phyloP scores from a whole-genome alignment of 2,113 vertebrate genomes.

The Bothrops jararaca region DNA sequence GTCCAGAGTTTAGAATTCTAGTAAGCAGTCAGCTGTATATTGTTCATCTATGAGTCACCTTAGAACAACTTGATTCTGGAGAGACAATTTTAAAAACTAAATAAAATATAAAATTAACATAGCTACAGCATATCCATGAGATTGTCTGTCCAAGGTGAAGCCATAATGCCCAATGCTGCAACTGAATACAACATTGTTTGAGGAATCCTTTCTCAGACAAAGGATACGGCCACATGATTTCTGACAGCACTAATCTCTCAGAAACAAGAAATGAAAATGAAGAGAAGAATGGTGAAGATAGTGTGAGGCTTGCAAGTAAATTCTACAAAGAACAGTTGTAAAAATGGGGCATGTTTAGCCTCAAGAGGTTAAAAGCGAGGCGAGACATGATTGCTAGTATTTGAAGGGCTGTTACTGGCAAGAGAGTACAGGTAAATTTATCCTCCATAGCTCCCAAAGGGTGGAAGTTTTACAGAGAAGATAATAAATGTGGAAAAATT shows the following conservation, averaged over 20 bases:
- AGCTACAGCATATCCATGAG: background rate
- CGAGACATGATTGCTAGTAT: background rate
- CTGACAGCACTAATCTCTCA: background rate
- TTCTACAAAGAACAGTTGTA: background rate
- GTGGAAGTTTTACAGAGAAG: background rate
- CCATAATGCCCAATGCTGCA: background rate
- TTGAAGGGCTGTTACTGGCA: background rate
- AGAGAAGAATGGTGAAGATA: background rate
- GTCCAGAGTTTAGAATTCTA: background rate
- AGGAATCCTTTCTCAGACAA: background rate
- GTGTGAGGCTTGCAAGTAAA: background rate
- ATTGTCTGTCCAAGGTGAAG: background rate
- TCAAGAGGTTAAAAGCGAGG: background rate
- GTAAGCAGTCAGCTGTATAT: background rate
- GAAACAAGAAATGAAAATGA: background rate
- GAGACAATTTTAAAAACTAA: background rate
- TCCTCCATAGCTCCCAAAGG: background rate
- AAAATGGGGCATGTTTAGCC: background rate
- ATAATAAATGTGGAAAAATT: background rate
- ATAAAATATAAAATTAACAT: background rate
- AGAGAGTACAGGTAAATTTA: background rate
- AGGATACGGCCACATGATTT: background rate
- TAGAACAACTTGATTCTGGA: background rate
- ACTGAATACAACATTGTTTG: background rate
- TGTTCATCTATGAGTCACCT: background rate